Evolutionary conservation across 2,797 vertebrate genomes (phyloP), one percentile per base, ranked within the genome.

Genomic region (Anguilla marmorata): DNA sequence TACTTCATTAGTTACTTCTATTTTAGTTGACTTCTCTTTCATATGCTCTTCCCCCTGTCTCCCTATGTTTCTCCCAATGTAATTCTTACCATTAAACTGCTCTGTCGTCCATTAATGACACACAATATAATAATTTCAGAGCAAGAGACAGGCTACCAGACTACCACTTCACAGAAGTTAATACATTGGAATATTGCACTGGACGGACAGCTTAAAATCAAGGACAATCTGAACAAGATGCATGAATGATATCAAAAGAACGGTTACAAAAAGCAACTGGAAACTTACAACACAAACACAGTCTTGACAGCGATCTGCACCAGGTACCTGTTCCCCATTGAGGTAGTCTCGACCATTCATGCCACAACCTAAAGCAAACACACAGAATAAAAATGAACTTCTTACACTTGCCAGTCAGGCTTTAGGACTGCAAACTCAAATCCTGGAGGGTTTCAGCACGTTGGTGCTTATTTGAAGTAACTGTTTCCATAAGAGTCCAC

Each of bases 201-300:
- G 19, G 41, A 48, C 8, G 7, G 76, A 21, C 79, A 48, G 12
- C 3, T 82, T 48, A 0, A 82, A 19, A 11, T 82, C 79, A 82
- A 24, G 45, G 19, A 27, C 21, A 82, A 6, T n/a, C 2, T 12
- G 8, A 69, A 82, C 45, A 50, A 82, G 24, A 82, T 24, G n/a
- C 6, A 14, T 76, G 74, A 76, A 21, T 50, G 21, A 9, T n/a
- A 48, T 50, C 21, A 48, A 50, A 48, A 50, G 5, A 50, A 80
- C 11, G 79, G 45, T 50, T 82, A 50, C 19, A 82, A 24, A 50
- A 8, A 24, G 41, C 41, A 11, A 24, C 2, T 82, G 41, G 45
- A 50, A 48, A 86, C 95, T 86, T 92, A 96, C 96, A 94, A 91
- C 90, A 92, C 96, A 97, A 86, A 60, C 88, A 89, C 96, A 97